Conservation (phyloP, 1,140 invertebrate genomes). For the Saxidomus purpurata region DNA sequence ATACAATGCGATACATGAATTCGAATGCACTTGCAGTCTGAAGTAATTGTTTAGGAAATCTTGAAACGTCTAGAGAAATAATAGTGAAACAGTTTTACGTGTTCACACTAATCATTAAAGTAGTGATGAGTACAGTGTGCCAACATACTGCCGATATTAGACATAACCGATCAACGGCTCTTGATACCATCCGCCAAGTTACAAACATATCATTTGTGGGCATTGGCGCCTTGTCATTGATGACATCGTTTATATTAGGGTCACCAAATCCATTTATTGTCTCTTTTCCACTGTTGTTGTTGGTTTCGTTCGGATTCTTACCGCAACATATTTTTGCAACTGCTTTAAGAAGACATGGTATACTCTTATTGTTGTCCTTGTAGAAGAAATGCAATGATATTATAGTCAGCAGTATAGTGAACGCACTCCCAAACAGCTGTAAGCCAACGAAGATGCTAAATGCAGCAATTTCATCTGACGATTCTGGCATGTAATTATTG, state of each 20-base stretch:
- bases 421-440: conserved; percentile 54
- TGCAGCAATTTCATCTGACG: conserved; percentile 65
- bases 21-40: too few species aligned
- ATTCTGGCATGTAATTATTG: conserved; percentile 62
- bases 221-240: not conserved
- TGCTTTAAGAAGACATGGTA: not conserved
- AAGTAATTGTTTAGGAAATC: too few species aligned
- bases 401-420: conserved; percentile 43
- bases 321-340: conserved; percentile 15
- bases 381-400: conserved; percentile 50
- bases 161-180: conserved; percentile 33
- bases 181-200: conserved; percentile 48
- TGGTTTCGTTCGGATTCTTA: not conserved
- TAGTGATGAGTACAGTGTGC: conserved; percentile 9
- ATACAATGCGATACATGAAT: too few species aligned
- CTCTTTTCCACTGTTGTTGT: not conserved
- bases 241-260: not conserved
- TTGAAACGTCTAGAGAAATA: too few species aligned
- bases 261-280: not conserved
- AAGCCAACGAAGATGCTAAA: conserved; percentile 84
- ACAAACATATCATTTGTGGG: not conserved
- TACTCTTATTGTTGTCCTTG: not conserved
- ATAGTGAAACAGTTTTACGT: too few species aligned
- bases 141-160: conserved; percentile 26
- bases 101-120: not conserved